A percentile compares a stretch with the other conserved stretches of the same genome.
Conservation (phyloP, 2,797 vertebrate species). For the Denticeps clupeoides region DNA sequence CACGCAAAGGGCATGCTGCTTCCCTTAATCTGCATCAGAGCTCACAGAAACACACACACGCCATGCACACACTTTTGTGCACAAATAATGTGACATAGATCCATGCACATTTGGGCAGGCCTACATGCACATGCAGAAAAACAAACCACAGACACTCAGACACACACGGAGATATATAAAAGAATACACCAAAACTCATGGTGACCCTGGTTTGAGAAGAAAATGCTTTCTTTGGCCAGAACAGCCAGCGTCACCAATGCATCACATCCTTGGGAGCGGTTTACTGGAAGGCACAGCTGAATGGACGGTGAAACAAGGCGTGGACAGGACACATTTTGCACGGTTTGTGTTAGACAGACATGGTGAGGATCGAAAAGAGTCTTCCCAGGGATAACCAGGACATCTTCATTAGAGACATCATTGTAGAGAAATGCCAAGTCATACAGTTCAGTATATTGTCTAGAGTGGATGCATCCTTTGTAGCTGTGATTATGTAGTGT, state of each 20-base stretch:
- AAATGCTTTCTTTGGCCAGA: not conserved
- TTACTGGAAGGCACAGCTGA: conserved; percentile 4
- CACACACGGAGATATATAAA: not conserved
- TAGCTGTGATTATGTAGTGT: not conserved
- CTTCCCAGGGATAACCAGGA: not conserved
- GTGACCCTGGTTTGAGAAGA: not conserved
- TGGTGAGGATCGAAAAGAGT: not conserved
- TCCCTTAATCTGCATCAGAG: too few relatives aligned
- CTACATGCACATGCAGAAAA: too few relatives aligned
- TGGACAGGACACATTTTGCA: conserved; percentile 46
- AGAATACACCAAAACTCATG: not conserved
- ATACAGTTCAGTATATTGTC: too few relatives aligned
- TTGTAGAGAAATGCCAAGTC: too few relatives aligned
- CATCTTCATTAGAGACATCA: not conserved
- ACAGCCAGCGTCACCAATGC: conserved; percentile 7
- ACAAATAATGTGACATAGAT: too few relatives aligned
- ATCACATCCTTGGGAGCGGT: conserved; percentile 15
- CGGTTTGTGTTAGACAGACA: conserved; percentile 2
- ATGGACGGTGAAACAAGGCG: conserved; percentile 27
- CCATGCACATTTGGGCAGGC: too few relatives aligned
- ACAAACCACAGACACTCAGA: not conserved
- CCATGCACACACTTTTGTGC: too few relatives aligned
- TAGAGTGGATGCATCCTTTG: not conserved
- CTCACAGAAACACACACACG: too few relatives aligned
- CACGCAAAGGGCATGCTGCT: too few relatives aligned